These are phyloP conservation scores for Dexiosoma caninum DNA, from an alignment of 2,888 invertebrate genomes.

Conservation along the genomic window DNA sequence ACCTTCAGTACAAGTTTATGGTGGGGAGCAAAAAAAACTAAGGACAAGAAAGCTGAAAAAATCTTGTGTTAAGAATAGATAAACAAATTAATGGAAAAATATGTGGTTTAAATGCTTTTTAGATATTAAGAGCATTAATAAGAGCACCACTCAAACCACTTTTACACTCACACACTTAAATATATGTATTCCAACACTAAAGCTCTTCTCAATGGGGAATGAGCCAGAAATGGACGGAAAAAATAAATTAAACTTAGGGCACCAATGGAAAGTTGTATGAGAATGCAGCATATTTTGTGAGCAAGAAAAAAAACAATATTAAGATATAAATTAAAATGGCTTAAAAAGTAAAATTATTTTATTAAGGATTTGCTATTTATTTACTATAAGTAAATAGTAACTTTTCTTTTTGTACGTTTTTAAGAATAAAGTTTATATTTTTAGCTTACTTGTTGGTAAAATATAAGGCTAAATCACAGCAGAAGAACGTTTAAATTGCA, in stretches of 20 bases:
- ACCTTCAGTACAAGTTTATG: too few relatives aligned
- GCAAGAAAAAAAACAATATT: not conserved
- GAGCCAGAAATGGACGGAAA: not conserved
- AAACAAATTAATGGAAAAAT: slow-evolving; percentile 51
- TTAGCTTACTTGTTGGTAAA: not conserved
- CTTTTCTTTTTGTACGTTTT: not conserved
- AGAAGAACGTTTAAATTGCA: not conserved
- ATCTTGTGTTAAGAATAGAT: slow-evolving; percentile 9
- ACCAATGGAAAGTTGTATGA: not conserved
- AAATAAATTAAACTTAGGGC: not conserved
- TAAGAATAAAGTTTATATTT: not conserved
- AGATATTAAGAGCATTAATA: slow-evolving; percentile 40
- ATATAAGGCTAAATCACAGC: not conserved
- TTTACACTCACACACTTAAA: not conserved
- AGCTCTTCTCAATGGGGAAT: not conserved
- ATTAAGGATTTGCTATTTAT: not conserved
- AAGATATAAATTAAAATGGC: not conserved
- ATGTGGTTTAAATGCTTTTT: slow-evolving; percentile 49
- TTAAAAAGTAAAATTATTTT: not conserved
- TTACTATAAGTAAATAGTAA: not conserved
- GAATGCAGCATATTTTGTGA: not conserved
- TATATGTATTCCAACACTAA: too few relatives aligned
- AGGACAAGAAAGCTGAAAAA: not conserved
- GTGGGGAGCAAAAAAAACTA: too few relatives aligned
- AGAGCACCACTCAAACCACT: not conserved